Conservation (phyloP, 2,113 vertebrate species). For the Hystrix cristata region DNA sequence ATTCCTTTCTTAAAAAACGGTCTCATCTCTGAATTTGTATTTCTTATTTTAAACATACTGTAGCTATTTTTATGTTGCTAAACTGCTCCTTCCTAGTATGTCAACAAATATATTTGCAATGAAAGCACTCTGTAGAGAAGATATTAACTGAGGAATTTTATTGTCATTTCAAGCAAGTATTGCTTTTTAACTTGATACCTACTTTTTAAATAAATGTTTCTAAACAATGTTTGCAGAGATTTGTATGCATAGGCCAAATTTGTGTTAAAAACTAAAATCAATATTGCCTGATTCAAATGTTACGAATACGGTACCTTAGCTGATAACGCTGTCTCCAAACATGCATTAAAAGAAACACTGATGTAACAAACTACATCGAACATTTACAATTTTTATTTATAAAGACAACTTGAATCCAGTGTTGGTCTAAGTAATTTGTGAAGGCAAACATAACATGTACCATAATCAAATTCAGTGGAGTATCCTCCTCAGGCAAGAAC, state of each 20-base stretch:
- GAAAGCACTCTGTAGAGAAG: conserved; percentile 54
- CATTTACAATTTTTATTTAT: conserved; percentile 49
- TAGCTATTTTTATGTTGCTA: conserved; percentile 26
- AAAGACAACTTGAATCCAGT: background rate
- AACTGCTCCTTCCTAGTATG: conserved; percentile 51
- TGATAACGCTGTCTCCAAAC: background rate
- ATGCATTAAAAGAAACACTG: background rate
- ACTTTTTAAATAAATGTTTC: conserved; percentile 80
- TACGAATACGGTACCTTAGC: background rate
- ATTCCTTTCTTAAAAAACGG: background rate
- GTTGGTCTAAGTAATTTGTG: conserved; percentile 32
- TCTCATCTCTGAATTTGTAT: background rate
- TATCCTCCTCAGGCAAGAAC: background rate
- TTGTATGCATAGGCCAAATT: background rate
- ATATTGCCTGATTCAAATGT: conserved; percentile 39
- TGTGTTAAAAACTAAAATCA: conserved; percentile 27
- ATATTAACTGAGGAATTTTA: conserved; percentile 22
- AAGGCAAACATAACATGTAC: conserved; percentile 1
- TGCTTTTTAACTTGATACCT: conserved; percentile 71
- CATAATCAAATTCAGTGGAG: background rate
- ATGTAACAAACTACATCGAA: background rate
- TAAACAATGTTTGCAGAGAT: conserved; percentile 50
- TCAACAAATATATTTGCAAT: conserved; percentile 81
- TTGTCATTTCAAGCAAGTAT: conserved; percentile 13
- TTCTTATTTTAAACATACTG: background rate